Evolutionary conservation across 2,888 invertebrate genomes (phyloP), one percentile per base, ranked within the genome.

Genomic region (Blastobasis lacticolella): DNA sequence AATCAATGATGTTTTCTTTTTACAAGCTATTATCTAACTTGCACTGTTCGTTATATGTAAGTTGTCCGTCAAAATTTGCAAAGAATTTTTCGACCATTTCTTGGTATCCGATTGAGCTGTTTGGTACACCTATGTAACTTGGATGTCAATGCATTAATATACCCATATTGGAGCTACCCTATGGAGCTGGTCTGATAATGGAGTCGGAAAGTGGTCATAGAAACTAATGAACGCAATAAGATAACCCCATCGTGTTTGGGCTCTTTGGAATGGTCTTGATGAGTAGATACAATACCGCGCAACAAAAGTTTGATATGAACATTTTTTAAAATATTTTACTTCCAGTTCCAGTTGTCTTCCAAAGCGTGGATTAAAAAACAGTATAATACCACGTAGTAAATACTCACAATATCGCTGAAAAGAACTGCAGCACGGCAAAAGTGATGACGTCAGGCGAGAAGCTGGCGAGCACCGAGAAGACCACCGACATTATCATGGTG

Each of bases 401-500:
- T 51, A 81, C 88, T 84, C 63, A 88, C 88, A 90, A 90, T 40
- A 94, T 90, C 37, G 94, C 93, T 45, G 91, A 92, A 2, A 92
- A 62, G 63, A 92, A 92, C 53, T 94, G 78, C 54, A 92, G 89
- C 0, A 89, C 66, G 1, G 90, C 81, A 45, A 93, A 85, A 49
- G 90, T 86, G 56, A 86, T 78, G 48, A 92, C 90, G 49, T 88
- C 88, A 0, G 90, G 90, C 0, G 92, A 89, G 60, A 91, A 90
- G 52, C 90, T 91, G n/a, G 91, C 89, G 38, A 89, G 67, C 0
- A 91, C 69, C 0, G 91, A 90, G 46, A 91, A 75, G 5, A 90
- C 48, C 4, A 89, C 81, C 6, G 92, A 90, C 0, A 90, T 56
- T 0, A 83, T 62, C 66, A 91, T 80, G 0, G 90, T 83, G 45